These are phyloP conservation scores for Nycticebus coucang DNA, from an alignment of 2,113 vertebrate species.

Conservation along the genomic window DNA sequence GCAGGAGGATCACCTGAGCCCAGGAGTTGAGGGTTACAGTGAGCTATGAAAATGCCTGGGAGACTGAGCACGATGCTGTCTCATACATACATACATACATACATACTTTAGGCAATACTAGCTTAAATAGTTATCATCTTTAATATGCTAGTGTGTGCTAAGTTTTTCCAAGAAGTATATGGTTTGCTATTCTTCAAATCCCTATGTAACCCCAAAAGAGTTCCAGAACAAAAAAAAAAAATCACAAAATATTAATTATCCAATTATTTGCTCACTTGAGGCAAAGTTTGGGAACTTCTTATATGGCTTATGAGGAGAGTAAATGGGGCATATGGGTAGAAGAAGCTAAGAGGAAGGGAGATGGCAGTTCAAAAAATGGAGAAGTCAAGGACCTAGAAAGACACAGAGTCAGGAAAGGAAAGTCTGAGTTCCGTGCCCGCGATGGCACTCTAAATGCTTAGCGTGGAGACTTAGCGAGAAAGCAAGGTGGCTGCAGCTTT, in stretches of 20 bases:
- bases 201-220: neutral
- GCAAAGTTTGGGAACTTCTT: neutral
- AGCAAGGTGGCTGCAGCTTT: neutral
- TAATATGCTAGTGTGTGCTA: neutral
- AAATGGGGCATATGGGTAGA: neutral
- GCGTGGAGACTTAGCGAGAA: neutral
- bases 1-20: too few species aligned
- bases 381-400: neutral
- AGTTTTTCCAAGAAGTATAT: neutral
- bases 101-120: neutral
- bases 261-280: neutral
- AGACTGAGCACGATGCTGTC: too few species aligned
- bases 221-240: neutral
- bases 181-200: neutral
- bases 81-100: too few species aligned
- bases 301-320: neutral
- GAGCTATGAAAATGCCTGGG: too few species aligned
- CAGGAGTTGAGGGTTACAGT: too few species aligned
- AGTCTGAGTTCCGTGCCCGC: neutral
- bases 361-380: neutral
- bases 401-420: neutral
- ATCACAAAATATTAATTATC: too few species aligned
- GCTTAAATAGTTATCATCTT: neutral
- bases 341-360: neutral
- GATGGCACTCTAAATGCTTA: neutral